phyloP scores from a whole-genome alignment of 2,797 vertebrate genomes.

The Astyanax mexicanus region DNA sequence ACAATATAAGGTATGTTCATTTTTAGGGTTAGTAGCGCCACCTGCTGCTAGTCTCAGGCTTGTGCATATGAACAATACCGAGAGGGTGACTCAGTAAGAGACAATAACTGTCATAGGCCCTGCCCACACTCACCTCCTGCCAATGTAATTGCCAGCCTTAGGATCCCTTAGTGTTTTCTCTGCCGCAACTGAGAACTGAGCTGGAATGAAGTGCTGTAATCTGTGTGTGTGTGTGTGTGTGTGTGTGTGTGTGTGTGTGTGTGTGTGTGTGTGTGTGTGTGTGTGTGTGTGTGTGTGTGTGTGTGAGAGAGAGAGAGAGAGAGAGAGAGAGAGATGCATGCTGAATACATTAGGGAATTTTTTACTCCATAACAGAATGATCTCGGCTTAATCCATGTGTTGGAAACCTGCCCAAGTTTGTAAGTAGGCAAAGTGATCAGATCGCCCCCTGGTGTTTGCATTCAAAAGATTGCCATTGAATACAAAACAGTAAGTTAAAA shows the following conservation, averaged over 20 bases:
- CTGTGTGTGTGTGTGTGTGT: background rate
- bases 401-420: background rate
- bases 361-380: background rate
- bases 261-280: background rate
- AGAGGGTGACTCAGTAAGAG: too few species aligned
- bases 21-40: too few species aligned
- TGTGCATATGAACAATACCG: too few species aligned
- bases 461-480: background rate
- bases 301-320: constrained; percentile 1
- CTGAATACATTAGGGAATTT: background rate
- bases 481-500: too few species aligned
- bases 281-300: background rate
- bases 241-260: background rate
- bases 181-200: constrained; percentile 41
- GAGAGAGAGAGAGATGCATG: background rate
- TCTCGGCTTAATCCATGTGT: background rate
- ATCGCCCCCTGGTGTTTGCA: background rate
- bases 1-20: too few species aligned
- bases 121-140: too few species aligned
- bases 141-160: background rate
- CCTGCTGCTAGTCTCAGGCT: too few species aligned
- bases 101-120: too few species aligned
- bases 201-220: constrained; percentile 35
- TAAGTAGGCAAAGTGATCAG: background rate
- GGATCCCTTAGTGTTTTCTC: background rate